Evolutionary conservation across 2,113 vertebrate species (phyloP), one percentile per base, ranked within the genome.

Genomic region (Chitala chitala): DNA sequence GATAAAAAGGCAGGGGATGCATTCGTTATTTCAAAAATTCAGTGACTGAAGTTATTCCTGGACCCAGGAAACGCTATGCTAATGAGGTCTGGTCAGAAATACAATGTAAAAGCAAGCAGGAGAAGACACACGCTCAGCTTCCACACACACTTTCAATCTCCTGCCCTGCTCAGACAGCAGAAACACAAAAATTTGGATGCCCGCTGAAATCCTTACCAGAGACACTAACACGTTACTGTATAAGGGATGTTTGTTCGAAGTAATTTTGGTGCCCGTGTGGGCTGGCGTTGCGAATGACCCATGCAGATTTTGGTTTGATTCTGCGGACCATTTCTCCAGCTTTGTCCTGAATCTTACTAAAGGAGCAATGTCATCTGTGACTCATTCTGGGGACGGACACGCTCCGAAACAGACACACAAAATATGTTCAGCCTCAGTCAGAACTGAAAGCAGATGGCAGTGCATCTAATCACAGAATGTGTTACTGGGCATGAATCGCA

Each of bases 61-160:
- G 46, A 69, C 61, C 66, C 50, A 55, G 66, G 69, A 50, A 75
- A 66, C 48, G 55, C 72, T 38, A 66, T 58, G 33, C 68, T 84
- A 82, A 84, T 78, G 81, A 81, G 81, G 31, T 66, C 53, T 42
- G 69, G 55, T 65, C 63, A 33, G 38, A 74, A 74, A 82, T 69
- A 76, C 53, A 76, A 42, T 72, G 55, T 55, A 54, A 42, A 48
- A 50, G 24, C 50, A 53, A 42, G 72, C 7, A 29, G 29, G n/a
- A 50, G 48, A 10, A 59, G 17, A 63, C 50, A 65, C 29, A 33
- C n/a, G 69, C 65, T 54, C 33, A 77, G 55, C 51, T 50, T 77
- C 48, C 4, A 50, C 9, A 63, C 59, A 51, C 46, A 61, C 58
- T 38, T 63, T 48, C 66, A 68, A 53, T 76, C 55, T 66, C 56